Percentiles rank a stretch among this genome's conserved stretches.
These are phyloP conservation scores for Trachelus tabidus DNA, from an alignment of 2,888 invertebrate genomes.

Conservation along the genomic window DNA sequence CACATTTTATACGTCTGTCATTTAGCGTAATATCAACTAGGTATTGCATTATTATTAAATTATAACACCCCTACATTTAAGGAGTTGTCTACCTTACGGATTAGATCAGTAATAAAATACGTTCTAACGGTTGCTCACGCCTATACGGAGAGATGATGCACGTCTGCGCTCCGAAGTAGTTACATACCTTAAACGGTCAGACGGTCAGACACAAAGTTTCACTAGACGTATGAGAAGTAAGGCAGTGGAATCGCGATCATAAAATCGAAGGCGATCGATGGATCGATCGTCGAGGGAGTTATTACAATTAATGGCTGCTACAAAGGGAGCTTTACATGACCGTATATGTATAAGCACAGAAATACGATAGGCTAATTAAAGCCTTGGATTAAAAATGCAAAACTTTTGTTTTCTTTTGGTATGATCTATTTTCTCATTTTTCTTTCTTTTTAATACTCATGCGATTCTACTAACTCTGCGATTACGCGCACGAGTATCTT, in stretches of 20 bases:
- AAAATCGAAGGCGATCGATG: not conserved
- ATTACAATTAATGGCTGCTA: not conserved
- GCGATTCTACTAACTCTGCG: no score
- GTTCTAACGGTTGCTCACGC: not conserved
- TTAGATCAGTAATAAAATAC: not conserved
- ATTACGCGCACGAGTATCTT: not conserved
- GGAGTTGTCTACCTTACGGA: not conserved
- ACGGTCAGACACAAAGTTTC: not conserved
- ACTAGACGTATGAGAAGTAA: not conserved
- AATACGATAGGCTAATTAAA: not conserved
- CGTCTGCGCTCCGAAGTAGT: not conserved
- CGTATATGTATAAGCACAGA: not conserved
- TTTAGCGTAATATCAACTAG: conserved; percentile 17
- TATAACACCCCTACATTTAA: conserved; percentile 10
- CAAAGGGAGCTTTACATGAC: not conserved
- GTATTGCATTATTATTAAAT: conserved; percentile 21
- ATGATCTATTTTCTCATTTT: not conserved
- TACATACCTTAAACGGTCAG: not conserved
- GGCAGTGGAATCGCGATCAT: not conserved
- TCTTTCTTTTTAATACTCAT: not conserved
- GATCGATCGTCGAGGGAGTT: not conserved
- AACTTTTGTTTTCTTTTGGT: not conserved
- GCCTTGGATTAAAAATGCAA: not conserved
- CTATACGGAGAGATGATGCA: not conserved
- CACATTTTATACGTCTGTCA: conserved; percentile 29